Percentiles rank a stretch among this genome's conserved stretches.
phyloP scores from a whole-genome alignment of 2,888 invertebrate species.

The Metalampra italica region DNA sequence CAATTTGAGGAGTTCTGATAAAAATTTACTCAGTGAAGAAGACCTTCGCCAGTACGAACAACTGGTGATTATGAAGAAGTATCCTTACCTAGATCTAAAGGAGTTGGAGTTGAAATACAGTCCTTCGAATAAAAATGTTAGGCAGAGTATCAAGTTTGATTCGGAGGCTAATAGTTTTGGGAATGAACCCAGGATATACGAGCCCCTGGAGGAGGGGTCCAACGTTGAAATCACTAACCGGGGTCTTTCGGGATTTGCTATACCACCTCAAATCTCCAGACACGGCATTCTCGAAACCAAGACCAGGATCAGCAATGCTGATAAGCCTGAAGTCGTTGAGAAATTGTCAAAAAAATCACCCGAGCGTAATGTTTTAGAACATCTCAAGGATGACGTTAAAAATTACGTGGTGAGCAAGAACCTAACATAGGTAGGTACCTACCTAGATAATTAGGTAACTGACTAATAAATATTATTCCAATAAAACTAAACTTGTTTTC shows the following conservation, averaged over 20 bases:
- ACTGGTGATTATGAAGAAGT: slow-evolving; percentile 67
- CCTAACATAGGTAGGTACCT: too few species aligned
- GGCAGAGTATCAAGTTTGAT: slow-evolving; percentile 41
- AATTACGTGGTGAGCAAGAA: slow-evolving; percentile 24
- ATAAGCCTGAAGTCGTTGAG: slow-evolving; percentile 8
- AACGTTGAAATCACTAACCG: slow-evolving; percentile 64
- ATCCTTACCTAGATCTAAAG: slow-evolving; percentile 62
- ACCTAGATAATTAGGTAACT: too few species aligned
- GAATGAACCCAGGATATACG: slow-evolving; percentile 45
- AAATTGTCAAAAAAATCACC: slow-evolving; percentile 15
- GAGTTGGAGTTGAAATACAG: slow-evolving; percentile 53
- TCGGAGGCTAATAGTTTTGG: slow-evolving; percentile 25
- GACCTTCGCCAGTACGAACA: slow-evolving; percentile 58
- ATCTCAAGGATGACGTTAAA: slow-evolving; percentile 33
- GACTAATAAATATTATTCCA: too few species aligned
- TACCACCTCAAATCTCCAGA: slow-evolving; percentile 46
- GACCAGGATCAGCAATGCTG: slow-evolving; percentile 14
- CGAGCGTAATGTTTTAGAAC: slow-evolving; percentile 19
- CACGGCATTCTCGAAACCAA: slow-evolving; percentile 22
- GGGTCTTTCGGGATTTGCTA: slow-evolving; percentile 62
- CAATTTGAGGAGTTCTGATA: slow-evolving; percentile 20
- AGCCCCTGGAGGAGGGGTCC: slow-evolving; percentile 40
- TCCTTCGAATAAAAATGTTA: slow-evolving; percentile 38
- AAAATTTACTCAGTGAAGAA: slow-evolving; percentile 39
- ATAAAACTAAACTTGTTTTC: too few species aligned